Percentiles rank a stretch among this genome's conserved stretches.
Conservation (phyloP, 2,113 vertebrate genomes). For the Pollachius pollachius region DNA sequence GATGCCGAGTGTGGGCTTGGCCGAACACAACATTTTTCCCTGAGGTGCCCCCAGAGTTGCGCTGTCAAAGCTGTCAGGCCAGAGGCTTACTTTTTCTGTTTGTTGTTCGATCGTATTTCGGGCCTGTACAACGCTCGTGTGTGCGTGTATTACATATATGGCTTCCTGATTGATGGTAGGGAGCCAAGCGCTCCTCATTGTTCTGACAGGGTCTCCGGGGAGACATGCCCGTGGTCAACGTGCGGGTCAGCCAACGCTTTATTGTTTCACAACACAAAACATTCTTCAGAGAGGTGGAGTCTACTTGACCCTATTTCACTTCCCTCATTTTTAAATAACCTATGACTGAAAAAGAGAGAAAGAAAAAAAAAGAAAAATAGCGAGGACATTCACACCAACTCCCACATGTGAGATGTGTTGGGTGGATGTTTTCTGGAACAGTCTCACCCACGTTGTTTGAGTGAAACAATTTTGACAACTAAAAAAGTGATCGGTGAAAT, state of each 20-base stretch:
- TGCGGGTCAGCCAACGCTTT: constrained; percentile 70
- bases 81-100: too few relatives aligned
- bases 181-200: constrained; percentile 56
- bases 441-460: background rate
- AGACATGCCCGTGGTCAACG: constrained; percentile 41
- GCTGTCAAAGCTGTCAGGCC: too few relatives aligned
- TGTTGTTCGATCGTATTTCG: too few relatives aligned
- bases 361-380: constrained; percentile 22
- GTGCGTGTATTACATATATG: too few relatives aligned
- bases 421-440: background rate
- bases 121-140: too few relatives aligned
- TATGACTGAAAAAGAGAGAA: constrained; percentile 56
- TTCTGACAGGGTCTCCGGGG: constrained; percentile 56
- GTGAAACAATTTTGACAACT: background rate
- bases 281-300: constrained; percentile 68
- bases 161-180: constrained; percentile 36
- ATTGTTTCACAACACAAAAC: constrained; percentile 75
- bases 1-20: too few relatives aligned
- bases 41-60: too few relatives aligned
- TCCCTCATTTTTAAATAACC: constrained; percentile 70
- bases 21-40: too few relatives aligned
- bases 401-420: constrained; percentile 3
- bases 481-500: too few relatives aligned
- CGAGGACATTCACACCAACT: constrained; percentile 43
- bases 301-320: constrained; percentile 53